A percentile compares a stretch with the other conserved stretches of the same genome.
Evolutionary conservation across 1,140 invertebrate species (phyloP).

Genomic region (Euwallacea similis): DNA sequence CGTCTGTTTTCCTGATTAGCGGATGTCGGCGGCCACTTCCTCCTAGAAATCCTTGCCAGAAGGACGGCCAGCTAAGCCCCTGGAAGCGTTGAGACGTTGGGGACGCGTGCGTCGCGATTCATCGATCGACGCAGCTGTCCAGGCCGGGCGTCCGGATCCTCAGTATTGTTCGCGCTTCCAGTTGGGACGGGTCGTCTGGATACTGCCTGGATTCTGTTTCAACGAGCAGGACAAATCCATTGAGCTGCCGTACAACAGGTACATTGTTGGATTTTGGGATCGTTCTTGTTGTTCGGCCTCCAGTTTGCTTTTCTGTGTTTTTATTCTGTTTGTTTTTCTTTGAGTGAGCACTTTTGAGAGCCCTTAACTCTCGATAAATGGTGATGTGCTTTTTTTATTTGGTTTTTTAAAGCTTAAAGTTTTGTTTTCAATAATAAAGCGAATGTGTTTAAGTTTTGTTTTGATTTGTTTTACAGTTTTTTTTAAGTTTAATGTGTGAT

Average conservation of each 20-base stretch:
- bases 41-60: neutral
- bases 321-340: too few species aligned
- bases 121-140: slow-evolving; percentile 21
- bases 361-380: too few species aligned
- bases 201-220: neutral
- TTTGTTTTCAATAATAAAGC: too few species aligned
- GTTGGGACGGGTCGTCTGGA: slow-evolving; percentile 17
- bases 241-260: slow-evolving; percentile 24
- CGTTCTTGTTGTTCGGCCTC: slow-evolving; percentile 9
- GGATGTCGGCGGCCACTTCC: neutral
- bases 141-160: slow-evolving; percentile 21
- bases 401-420: too few species aligned
- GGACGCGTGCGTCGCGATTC: slow-evolving; percentile 24
- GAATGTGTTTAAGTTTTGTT: too few species aligned
- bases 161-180: slow-evolving; percentile 13
- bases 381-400: too few species aligned
- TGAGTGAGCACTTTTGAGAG: too few species aligned
- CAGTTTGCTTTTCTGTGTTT: neutral
- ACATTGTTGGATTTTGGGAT: neutral
- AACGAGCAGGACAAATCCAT: neutral
- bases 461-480: too few species aligned
- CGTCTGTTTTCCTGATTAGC: neutral
- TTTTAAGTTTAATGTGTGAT: too few species aligned
- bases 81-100: slow-evolving; percentile 2
- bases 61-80: slow-evolving; percentile 9